A percentile compares a stretch with the other conserved stretches of the same genome.
phyloP scores from a whole-genome alignment of 37 sponge, comb jelly and placozoan genomes.

The Hormiphora californensis region DNA sequence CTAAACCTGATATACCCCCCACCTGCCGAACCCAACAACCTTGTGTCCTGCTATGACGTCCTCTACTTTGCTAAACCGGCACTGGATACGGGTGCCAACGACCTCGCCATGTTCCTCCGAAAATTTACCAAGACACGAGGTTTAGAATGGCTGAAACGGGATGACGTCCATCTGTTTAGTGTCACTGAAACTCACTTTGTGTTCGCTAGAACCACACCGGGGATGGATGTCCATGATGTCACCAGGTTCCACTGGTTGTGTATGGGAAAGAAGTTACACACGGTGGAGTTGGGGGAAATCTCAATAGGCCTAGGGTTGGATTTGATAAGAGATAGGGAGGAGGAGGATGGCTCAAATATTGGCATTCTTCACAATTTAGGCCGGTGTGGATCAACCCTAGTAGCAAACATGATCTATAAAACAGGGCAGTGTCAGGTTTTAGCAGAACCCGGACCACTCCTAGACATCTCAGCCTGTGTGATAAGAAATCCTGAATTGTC shows the following conservation, averaged over 20 bases:
- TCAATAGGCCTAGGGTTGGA: not conserved
- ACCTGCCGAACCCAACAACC: too few species aligned
- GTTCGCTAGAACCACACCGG: not conserved
- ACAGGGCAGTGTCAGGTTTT: conserved; percentile 20
- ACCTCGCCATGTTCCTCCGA: not conserved
- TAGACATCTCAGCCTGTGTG: too few species aligned
- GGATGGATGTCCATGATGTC: not conserved
- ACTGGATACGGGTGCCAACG: not conserved
- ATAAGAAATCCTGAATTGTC: too few species aligned
- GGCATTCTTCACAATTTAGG: conserved; percentile 13
- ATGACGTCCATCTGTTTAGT: conserved; percentile 1
- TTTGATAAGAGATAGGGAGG: too few species aligned
- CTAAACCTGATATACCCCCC: too few species aligned
- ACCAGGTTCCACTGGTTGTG: not conserved
- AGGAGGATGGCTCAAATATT: conserved; percentile 10
- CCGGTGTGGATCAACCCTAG: conserved; percentile 28
- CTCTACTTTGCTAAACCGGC: not conserved
- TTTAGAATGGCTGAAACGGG: not conserved
- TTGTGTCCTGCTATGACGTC: not conserved
- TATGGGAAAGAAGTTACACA: not conserved
- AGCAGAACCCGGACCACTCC: not conserved
- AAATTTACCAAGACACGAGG: not conserved
- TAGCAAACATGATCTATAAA: conserved; percentile 1
- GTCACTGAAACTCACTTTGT: not conserved
- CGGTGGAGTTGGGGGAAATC: conserved; percentile 44